These are phyloP conservation scores for Pitta sordida DNA, from an alignment of 2,113 vertebrate species.

Conservation along the genomic window DNA sequence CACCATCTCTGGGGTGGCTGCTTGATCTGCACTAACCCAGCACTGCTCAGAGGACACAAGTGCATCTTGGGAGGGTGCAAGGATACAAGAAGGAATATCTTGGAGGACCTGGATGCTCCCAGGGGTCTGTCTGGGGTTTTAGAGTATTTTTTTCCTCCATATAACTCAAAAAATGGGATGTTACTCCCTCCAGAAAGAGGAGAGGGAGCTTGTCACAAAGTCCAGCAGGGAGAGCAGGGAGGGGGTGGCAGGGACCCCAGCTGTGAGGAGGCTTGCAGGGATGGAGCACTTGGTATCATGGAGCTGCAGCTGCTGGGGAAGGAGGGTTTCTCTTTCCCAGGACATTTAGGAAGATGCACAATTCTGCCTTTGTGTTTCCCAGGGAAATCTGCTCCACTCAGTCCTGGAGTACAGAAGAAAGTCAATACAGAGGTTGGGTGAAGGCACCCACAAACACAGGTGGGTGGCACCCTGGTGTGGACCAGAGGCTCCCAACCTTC, in stretches of 20 bases:
- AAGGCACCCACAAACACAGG: fast-evolving
- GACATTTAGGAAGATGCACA: neutral
- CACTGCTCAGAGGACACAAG: neutral
- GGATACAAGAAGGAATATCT: neutral
- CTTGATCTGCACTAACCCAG: neutral
- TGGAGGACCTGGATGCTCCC: neutral
- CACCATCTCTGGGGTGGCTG: neutral
- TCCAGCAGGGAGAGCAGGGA: neutral
- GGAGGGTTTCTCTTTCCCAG: neutral
- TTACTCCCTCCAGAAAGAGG: neutral
- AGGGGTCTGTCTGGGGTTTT: neutral
- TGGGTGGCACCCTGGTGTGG: too few relatives aligned
- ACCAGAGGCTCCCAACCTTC: neutral
- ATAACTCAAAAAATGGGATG: neutral
- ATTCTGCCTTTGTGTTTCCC: neutral
- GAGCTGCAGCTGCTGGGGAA: neutral
- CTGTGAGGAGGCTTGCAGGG: neutral
- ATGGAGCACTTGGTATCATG: neutral
- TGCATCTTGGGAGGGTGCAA: neutral
- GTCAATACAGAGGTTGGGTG: neutral
- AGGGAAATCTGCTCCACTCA: neutral
- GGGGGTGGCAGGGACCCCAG: too few relatives aligned
- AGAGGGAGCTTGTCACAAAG: neutral
- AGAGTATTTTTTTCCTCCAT: neutral
- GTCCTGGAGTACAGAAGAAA: neutral